A percentile compares a stretch with the other conserved stretches of the same genome.
Conservation (phyloP, 2,113 vertebrate species). For the Sterna hirundo region DNA sequence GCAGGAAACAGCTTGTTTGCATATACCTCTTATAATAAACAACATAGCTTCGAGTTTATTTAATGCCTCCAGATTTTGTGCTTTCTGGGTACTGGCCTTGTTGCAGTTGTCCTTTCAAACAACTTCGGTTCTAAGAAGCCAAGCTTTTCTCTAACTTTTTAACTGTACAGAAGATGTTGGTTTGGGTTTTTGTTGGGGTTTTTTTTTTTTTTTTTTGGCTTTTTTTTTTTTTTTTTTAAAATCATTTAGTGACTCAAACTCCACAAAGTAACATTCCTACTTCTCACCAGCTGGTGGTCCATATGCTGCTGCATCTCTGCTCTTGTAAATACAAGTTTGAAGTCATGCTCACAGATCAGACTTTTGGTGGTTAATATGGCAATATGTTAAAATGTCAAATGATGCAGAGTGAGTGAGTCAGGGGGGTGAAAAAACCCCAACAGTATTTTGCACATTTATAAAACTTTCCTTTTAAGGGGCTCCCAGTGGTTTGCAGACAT, state of each 20-base stretch:
- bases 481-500: background rate
- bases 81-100: background rate
- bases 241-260: slow-evolving; percentile 40
- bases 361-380: slow-evolving; percentile 52
- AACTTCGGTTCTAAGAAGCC: background rate
- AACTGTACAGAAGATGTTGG: background rate
- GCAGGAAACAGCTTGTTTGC: slow-evolving; percentile 21
- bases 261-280: slow-evolving; percentile 20
- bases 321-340: slow-evolving; percentile 50
- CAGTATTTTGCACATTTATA: background rate
- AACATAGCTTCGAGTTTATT: background rate
- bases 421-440: background rate
- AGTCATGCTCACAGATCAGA: slow-evolving; percentile 27
- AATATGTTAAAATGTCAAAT: slow-evolving; percentile 56
- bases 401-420: background rate
- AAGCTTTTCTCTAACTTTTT: background rate
- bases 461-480: background rate
- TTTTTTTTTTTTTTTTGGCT: background rate
- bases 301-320: background rate
- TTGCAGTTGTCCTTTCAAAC: background rate
- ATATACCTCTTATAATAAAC: background rate
- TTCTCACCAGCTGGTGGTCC: slow-evolving; percentile 54
- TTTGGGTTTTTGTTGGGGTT: background rate
- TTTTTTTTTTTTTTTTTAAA: background rate
- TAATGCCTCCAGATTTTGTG: background rate